Percentiles rank a stretch among this genome's conserved stretches.
Conservation (phyloP, 2,797 vertebrate species). For the Rhinophrynus dorsalis region DNA sequence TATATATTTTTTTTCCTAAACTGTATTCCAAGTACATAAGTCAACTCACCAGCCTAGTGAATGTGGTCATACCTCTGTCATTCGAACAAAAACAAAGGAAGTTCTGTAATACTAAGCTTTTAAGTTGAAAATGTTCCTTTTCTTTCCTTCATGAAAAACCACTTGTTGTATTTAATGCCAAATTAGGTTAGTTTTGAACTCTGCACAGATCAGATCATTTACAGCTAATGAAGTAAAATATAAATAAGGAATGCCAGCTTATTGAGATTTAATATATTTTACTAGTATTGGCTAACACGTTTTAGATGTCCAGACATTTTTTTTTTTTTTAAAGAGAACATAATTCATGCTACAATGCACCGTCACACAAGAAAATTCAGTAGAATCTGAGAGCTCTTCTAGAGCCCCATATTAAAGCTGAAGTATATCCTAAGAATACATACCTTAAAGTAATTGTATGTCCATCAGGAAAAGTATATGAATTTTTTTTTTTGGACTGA, state of each 20-base stretch:
- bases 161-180: constrained; percentile 27
- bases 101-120: constrained; percentile 19
- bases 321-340: too few relatives aligned
- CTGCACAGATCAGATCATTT: constrained; percentile 20
- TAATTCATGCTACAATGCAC: too few relatives aligned
- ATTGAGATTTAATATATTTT: constrained; percentile 21
- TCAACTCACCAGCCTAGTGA: constrained; percentile 1
- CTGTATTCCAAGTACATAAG: constrained; percentile 3
- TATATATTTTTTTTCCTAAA: too few relatives aligned
- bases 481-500: too few relatives aligned
- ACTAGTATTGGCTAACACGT: neutral
- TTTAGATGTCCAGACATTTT: neutral
- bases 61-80: constrained; percentile 35
- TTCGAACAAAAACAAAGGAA: constrained; percentile 34
- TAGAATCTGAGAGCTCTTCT: too few relatives aligned
- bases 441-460: too few relatives aligned
- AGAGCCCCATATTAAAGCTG: too few relatives aligned
- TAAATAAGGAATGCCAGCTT: neutral
- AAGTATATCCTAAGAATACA: too few relatives aligned
- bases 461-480: too few relatives aligned
- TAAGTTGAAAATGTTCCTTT: constrained; percentile 31
- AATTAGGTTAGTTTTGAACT: constrained; percentile 37
- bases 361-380: too few relatives aligned
- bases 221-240: constrained; percentile 15
- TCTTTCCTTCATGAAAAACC: constrained; percentile 35